Percentiles rank a stretch among this genome's conserved stretches.
Evolutionary conservation across 2,797 vertebrate species (phyloP).

Genomic region (Lates japonicus): DNA sequence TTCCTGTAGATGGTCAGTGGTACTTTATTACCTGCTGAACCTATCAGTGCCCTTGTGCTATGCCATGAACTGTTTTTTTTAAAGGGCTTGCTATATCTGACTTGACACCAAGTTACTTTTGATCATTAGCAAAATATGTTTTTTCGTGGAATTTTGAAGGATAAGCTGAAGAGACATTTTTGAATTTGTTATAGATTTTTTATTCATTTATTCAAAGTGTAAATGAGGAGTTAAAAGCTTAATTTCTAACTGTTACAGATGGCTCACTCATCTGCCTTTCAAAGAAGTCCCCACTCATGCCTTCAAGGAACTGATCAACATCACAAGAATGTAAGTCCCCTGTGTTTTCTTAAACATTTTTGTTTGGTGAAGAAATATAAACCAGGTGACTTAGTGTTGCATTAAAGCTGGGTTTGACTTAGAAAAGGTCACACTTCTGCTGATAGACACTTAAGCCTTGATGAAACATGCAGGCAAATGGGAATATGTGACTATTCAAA

Average conservation of each 20-base stretch:
- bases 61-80: slow-evolving; percentile 2
- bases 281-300: slow-evolving; percentile 78
- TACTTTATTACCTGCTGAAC: not conserved
- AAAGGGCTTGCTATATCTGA: not conserved
- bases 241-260: slow-evolving; percentile 67
- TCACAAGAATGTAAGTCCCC: slow-evolving; percentile 83
- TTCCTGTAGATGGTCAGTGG: not conserved
- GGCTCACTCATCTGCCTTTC: slow-evolving; percentile 78
- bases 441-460: not conserved
- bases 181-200: not conserved
- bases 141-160: not conserved
- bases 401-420: not conserved
- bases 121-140: not conserved
- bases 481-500: not conserved
- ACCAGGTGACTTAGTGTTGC: not conserved
- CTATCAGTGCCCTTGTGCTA: not conserved
- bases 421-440: not conserved
- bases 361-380: not conserved
- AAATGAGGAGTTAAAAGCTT: slow-evolving; percentile 22
- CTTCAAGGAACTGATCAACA: slow-evolving; percentile 83
- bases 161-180: slow-evolving; percentile 12
- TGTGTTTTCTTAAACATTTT: not conserved
- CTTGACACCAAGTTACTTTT: not conserved
- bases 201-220: not conserved
- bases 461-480: not conserved